Conservation (phyloP, 2,113 vertebrate genomes). For the Dromiciops gliroides region DNA sequence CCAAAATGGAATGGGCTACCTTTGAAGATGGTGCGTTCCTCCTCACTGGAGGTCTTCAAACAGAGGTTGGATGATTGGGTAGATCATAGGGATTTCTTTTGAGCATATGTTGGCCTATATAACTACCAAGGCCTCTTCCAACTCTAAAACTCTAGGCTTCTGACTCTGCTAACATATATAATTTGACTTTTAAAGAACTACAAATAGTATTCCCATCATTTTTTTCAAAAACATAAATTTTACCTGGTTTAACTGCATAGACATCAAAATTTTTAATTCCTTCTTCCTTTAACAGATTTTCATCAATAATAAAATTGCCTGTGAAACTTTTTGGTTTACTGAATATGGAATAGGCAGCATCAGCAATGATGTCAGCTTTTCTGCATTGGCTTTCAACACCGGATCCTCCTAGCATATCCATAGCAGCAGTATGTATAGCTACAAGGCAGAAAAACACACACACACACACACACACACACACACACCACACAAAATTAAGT, state of each 20-base stretch:
- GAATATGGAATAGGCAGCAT: constrained; percentile 95
- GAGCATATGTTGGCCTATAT: background rate
- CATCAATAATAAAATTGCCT: constrained; percentile 95
- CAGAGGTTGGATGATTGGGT: background rate
- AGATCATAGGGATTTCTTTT: background rate
- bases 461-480: no score
- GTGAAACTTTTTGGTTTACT: constrained; percentile 90
- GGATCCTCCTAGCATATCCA: constrained; percentile 95
- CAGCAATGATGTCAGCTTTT: constrained; percentile 94
- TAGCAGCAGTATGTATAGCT: constrained; percentile 97
- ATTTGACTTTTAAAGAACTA: background rate
- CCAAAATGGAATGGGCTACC: background rate
- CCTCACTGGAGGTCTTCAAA: background rate
- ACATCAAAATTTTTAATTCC: constrained; percentile 91
- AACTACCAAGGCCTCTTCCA: background rate
- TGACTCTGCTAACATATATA: background rate
- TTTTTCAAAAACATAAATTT: constrained; percentile 40
- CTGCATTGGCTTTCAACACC: constrained; percentile 92
- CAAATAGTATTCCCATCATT: background rate
- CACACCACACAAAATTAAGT: background rate
- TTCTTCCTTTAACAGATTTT: constrained; percentile 90
- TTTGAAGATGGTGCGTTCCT: background rate
- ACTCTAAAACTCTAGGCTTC: background rate
- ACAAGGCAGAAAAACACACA: constrained; percentile 31
- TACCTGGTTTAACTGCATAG: constrained; percentile 96